These are phyloP conservation scores for Lepisosteus oculatus DNA, from an alignment of 2,113 vertebrate species.

Conservation along the genomic window DNA sequence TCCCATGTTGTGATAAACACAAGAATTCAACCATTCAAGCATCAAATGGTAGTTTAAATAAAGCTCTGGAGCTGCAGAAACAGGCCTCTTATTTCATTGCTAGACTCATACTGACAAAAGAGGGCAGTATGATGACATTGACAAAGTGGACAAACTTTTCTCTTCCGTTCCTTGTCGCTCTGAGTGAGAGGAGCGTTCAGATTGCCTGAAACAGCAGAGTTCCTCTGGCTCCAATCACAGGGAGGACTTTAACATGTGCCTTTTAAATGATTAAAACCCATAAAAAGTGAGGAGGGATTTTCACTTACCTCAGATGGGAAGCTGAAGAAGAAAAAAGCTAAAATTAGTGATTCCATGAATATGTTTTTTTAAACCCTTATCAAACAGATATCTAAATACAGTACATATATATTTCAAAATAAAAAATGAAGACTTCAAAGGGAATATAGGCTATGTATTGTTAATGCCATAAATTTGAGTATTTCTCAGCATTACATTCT, in stretches of 20 bases:
- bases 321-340: conserved; percentile 6
- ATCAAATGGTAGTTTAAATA: conserved; percentile 31
- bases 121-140: conserved; percentile 73
- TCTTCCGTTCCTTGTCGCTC: conserved; percentile 24
- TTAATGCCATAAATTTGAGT: too few species aligned
- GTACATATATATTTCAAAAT: too few species aligned
- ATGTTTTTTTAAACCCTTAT: neutral
- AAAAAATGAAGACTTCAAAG: too few species aligned
- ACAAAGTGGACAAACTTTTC: conserved; percentile 63
- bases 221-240: conserved; percentile 23
- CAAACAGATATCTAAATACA: too few species aligned
- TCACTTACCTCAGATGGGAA: conserved; percentile 16
- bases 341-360: conserved; percentile 7
- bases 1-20: conserved; percentile 24
- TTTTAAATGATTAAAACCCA: conserved; percentile 23
- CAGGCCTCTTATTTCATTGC: conserved; percentile 24
- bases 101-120: conserved; percentile 63
- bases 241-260: conserved; percentile 30
- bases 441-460: too few species aligned
- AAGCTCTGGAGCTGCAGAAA: conserved; percentile 19
- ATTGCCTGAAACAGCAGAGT: conserved; percentile 24
- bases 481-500: too few species aligned
- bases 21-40: conserved; percentile 29
- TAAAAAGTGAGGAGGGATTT: neutral
- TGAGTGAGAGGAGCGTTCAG: neutral